phyloP scores from a whole-genome alignment of 2,888 invertebrate genomes.

The Pelosia muscerda region DNA sequence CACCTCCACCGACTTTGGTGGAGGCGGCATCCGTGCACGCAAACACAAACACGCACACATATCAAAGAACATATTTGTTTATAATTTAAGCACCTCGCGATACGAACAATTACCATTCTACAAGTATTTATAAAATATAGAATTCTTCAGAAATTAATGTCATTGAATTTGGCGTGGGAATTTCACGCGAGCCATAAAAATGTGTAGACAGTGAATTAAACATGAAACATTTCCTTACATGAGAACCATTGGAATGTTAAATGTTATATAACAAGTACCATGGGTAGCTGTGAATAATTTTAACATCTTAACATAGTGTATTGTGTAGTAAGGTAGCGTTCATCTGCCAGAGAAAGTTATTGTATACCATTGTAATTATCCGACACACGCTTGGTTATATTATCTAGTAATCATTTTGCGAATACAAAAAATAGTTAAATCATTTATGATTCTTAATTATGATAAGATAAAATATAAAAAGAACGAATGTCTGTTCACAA shows the following conservation, averaged over 20 bases:
- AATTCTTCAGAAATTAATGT: neutral
- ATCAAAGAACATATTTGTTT: neutral
- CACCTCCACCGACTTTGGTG: no score
- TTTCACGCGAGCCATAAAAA: neutral
- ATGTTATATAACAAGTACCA: neutral
- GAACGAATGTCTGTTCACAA: neutral
- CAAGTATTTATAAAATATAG: neutral
- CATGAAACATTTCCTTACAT: neutral
- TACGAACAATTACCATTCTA: neutral
- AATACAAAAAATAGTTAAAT: conserved; percentile 19
- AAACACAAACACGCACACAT: conserved; percentile 5
- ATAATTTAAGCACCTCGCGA: neutral
- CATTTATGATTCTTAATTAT: conserved; percentile 5
- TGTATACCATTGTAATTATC: conserved; percentile 35
- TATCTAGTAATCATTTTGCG: conserved; percentile 16
- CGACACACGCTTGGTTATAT: conserved; percentile 14
- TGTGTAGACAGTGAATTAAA: neutral
- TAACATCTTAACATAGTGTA: neutral
- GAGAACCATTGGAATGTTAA: neutral
- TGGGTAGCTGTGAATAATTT: neutral
- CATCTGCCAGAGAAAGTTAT: conserved; percentile 39
- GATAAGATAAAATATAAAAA: conserved; percentile 13
- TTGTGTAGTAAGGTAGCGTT: conserved; percentile 19
- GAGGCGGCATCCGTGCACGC: no score
- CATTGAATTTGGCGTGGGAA: neutral